Base-by-base conservation (phyloP, 1,140 invertebrate species). In the Lordiphosa collinella region DNA sequence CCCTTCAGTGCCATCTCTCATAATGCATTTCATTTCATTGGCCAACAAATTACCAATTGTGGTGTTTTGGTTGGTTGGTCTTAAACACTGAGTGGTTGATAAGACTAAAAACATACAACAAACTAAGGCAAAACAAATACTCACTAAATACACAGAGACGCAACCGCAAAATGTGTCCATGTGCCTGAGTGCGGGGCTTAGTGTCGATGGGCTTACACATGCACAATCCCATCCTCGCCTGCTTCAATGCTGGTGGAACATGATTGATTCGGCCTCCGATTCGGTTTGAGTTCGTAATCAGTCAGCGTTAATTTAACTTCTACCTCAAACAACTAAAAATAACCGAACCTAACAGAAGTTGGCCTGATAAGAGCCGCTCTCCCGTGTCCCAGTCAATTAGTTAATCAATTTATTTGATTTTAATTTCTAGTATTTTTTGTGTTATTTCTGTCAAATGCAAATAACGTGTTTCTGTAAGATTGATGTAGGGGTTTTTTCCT, bases 371-470 rank as follows among this genome's bases (percentile, higher is more conserved):
- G 54, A 36, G 11, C 7, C 54, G 32, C 35, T 4, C 40, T 53
- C 34, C 34, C 43, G 82, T 71, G 78, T 67, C 54, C 48, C 49
- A 59, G 66, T 57, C 76, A 80, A 80, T 82, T 80, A 71, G 61
- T 60, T 62, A 68, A 58, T 67, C 60, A 52, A 67, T 60, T 60
- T 57, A 74, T 75, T 75, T 53, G 47, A 71, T 67, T 71, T 34
- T n/a, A 37, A 47, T 56, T 16, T 22, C 18, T 29, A 11, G 41
- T 41, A 29, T 59, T 25, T 58, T 25, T 32, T 53, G 44, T 47
- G 18, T 12, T 6, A 50, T 51, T 49, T 46, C 37, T 38, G 55
- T 32, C 51, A 79, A 29, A 68, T 79, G 74, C 64, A 73, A 73
- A 73, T 73, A 64, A 29, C 36, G 54, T 55, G 46, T 32, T 55